phyloP scores from a whole-genome alignment of 2,113 vertebrate genomes.

The Urocynchramus pylzowi region DNA sequence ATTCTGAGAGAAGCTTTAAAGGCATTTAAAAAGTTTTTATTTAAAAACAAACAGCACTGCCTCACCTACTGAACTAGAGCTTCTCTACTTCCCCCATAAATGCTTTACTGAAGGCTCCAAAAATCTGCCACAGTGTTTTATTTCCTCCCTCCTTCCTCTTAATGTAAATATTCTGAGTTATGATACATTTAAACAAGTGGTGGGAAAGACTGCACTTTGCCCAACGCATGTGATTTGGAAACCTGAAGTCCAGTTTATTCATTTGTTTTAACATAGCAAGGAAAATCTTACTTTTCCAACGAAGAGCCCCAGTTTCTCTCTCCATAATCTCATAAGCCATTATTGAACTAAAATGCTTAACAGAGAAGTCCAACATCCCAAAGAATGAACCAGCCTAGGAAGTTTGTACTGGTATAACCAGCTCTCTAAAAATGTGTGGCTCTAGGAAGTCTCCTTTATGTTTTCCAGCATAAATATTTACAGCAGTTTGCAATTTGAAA shows the following conservation, averaged over 20 bases:
- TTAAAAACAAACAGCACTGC: background rate
- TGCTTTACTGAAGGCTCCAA: background rate
- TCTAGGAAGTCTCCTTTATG: background rate
- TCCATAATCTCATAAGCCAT: background rate
- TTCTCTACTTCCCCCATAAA: background rate
- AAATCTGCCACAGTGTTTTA: background rate
- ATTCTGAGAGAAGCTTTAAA: background rate
- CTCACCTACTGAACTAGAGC: background rate
- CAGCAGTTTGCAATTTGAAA: background rate
- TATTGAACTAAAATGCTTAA: background rate
- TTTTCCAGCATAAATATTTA: background rate
- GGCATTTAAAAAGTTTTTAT: background rate
- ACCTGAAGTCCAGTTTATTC: background rate
- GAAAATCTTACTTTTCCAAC: conserved; percentile 18
- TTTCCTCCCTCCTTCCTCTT: background rate
- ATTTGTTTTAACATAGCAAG: background rate
- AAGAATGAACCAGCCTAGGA: background rate
- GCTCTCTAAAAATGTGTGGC: background rate
- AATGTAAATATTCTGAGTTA: conserved; percentile 4
- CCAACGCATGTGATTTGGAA: background rate
- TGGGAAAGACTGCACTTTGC: background rate
- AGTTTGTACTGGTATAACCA: background rate
- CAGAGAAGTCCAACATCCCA: background rate
- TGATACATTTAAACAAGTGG: background rate
- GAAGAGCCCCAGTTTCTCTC: background rate